Evolutionary conservation across 92 coral and sea anemone species (phyloP), one percentile per base, ranked within the genome.

Genomic region (Epizoanthus illoricatus): DNA sequence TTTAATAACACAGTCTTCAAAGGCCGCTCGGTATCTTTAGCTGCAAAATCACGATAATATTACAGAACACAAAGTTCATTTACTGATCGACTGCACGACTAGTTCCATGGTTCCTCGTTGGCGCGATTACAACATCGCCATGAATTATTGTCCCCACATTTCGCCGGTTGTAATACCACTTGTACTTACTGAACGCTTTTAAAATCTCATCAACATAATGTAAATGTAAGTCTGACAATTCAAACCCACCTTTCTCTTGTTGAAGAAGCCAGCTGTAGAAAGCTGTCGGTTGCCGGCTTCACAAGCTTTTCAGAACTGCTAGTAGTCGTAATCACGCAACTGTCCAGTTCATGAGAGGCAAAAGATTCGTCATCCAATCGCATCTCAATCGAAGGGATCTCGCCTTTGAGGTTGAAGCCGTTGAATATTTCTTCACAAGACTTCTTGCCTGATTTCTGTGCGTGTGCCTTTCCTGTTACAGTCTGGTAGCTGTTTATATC

Each of bases 201-300:
- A n/a, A 52, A 52, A 49, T 49, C 56, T 49, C 74, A 18, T 70
- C 24, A 11, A 42, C 74, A 5, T 6, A 42, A 40, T 9, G 39
- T 13, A 69, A 42, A 40, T 9, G 39, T 13, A 69, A 65, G 16
- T 21, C 55, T 70, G 21, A 5, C 24, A 42, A 69, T 16, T 6
- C 18, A 41, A 71, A 71, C 59, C 17, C 13, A 71, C 76, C 76
- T 71, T 71, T 49, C 59, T 17, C 49, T n/a, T 42, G 20, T 45
- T 23, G 76, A 12, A 19, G 76, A 41, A 71, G 52, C 59, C 39
- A 71, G 59, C 3, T 71, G 56, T 19, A 71, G 18, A 45, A 71
- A 19, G 23, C 16, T 71, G 21, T 71, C 76, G 6, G 76, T 71
- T 21, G 76, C 19, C 58, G 76, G 76, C n/a, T 71, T 71, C 9